phyloP scores from a whole-genome alignment of 1,140 invertebrate species.

The Nasonia vitripennis region DNA sequence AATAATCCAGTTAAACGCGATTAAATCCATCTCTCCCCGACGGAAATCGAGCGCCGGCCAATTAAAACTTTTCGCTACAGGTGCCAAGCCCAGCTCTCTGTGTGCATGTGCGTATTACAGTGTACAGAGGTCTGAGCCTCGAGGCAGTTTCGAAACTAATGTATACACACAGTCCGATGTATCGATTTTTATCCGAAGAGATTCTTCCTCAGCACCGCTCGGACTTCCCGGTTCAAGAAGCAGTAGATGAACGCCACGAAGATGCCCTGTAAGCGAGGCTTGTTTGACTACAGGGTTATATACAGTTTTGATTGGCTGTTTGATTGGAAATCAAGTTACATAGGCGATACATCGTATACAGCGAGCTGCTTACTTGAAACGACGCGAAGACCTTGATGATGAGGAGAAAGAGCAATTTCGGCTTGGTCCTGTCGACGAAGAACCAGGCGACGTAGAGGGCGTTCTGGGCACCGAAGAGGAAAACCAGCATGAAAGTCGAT shows the following conservation, averaged over 20 bases:
- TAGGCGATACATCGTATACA: too few species aligned
- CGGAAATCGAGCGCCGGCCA: neutral
- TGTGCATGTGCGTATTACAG: too few species aligned
- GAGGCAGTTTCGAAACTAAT: neutral
- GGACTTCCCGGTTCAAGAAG: neutral
- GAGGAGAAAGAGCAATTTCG: neutral
- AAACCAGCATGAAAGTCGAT: constrained; percentile 1
- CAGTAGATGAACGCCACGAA: constrained; percentile 6
- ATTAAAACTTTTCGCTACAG: constrained; percentile 13
- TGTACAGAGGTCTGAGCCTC: too few species aligned
- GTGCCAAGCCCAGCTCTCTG: too few species aligned
- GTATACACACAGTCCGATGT: neutral
- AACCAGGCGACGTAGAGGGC: neutral
- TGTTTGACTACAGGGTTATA: too few species aligned
- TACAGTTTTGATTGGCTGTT: too few species aligned
- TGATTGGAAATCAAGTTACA: too few species aligned
- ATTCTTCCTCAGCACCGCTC: neutral
- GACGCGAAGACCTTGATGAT: constrained; percentile 5
- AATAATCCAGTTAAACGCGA: neutral
- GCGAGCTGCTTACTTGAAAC: constrained; percentile 11
- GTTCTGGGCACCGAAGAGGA: constrained; percentile 5
- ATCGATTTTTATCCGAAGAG: neutral
- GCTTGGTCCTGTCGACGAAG: neutral
- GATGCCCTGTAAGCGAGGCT: neutral
- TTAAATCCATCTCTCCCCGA: neutral